Conservation (phyloP, 23 tunicate species). For the Styela clava region DNA sequence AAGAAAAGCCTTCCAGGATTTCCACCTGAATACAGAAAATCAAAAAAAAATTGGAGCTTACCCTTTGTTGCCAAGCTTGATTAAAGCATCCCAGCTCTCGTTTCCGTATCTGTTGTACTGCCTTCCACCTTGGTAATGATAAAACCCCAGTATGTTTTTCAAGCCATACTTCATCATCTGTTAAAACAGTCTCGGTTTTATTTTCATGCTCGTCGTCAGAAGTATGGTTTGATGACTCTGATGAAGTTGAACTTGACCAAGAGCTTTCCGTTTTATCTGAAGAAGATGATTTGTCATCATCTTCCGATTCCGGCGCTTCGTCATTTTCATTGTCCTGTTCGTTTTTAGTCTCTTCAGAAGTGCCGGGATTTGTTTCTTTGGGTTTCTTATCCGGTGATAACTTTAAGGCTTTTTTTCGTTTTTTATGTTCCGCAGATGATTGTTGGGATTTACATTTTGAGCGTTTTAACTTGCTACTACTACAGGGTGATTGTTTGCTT, state of each 20-base stretch:
- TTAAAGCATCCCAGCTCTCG: conserved; percentile 24
- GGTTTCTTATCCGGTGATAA: neutral
- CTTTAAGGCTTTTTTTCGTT: neutral
- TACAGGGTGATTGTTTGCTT: neutral
- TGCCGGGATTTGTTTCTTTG: neutral
- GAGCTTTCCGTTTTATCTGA: neutral
- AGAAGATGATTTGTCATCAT: neutral
- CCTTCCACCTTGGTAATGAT: conserved; percentile 36
- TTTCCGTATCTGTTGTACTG: conserved; percentile 27
- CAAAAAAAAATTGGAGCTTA: neutral
- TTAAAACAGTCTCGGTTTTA: neutral
- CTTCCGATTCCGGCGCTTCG: neutral
- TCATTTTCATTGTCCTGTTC: neutral
- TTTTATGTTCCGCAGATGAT: neutral
- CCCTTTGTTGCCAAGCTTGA: conserved; percentile 48
- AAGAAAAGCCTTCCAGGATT: no score
- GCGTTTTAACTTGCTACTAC: neutral
- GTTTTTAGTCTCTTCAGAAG: neutral
- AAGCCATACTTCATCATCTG: conserved; percentile 48
- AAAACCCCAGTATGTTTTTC: conserved; percentile 37
- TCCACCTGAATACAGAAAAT: no score
- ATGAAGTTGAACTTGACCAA: neutral
- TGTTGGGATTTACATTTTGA: neutral
- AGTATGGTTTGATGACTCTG: neutral
- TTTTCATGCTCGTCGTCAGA: neutral